These are phyloP conservation scores for Hirudo medicinalis DNA, from an alignment of 1,140 invertebrate genomes.

Conservation along the genomic window DNA sequence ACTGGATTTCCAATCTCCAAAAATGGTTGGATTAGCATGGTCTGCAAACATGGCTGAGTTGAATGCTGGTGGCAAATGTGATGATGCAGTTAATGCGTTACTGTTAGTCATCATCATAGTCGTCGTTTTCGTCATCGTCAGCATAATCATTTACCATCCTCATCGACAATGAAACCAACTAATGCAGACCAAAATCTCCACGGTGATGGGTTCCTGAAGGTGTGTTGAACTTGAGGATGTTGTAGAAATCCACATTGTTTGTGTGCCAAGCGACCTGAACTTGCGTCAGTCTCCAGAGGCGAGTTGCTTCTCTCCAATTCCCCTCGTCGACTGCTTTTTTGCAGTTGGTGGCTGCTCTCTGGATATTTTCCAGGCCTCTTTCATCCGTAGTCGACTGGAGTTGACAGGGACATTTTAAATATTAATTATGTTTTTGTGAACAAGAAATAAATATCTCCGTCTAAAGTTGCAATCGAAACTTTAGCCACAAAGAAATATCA, in stretches of 20 bases:
- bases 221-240: constrained; percentile 47
- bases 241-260: constrained; percentile 62
- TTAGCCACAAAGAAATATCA: too few species aligned
- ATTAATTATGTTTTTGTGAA: too few species aligned
- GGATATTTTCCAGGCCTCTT: constrained; percentile 35
- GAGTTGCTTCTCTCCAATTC: constrained; percentile 50
- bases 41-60: too few species aligned
- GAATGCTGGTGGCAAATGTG: too few species aligned
- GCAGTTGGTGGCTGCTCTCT: constrained; percentile 31
- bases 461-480: too few species aligned
- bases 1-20: background rate
- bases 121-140: too few species aligned
- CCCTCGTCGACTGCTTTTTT: constrained; percentile 36
- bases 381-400: constrained; percentile 45
- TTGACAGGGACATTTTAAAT: background rate
- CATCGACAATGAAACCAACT: too few species aligned
- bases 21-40: background rate
- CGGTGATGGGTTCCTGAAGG: background rate
- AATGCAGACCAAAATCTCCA: background rate
- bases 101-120: too few species aligned
- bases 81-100: too few species aligned
- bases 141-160: too few species aligned
- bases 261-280: constrained; percentile 45
- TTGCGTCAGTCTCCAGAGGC: constrained; percentile 53
- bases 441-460: too few species aligned